These are phyloP conservation scores for Barbus barbus DNA, from an alignment of 2,113 vertebrate species.

Conservation along the genomic window DNA sequence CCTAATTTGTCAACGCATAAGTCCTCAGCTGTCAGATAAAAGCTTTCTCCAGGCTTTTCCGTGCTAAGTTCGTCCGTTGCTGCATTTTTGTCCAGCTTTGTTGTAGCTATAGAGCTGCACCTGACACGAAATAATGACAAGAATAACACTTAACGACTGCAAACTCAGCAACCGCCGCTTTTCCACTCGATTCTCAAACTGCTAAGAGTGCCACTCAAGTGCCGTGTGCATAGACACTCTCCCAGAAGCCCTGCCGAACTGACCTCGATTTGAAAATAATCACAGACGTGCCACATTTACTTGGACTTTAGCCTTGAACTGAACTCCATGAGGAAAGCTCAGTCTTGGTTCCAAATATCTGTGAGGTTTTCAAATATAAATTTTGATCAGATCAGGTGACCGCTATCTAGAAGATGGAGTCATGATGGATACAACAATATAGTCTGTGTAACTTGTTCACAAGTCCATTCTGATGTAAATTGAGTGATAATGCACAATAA, in stretches of 20 bases:
- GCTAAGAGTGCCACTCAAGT: slow-evolving; percentile 18
- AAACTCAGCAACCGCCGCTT: slow-evolving; percentile 39
- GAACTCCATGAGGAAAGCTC: background rate
- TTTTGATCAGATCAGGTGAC: background rate
- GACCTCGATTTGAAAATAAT: slow-evolving; percentile 38
- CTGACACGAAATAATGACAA: slow-evolving; percentile 32
- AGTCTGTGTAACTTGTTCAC: background rate
- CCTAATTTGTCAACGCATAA: slow-evolving; percentile 45
- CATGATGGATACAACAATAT: background rate
- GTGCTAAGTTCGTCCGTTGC: background rate
- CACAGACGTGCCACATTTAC: slow-evolving; percentile 33
- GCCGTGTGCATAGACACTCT: slow-evolving; percentile 17
- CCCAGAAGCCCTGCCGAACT: slow-evolving; percentile 28
- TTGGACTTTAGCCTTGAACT: slow-evolving; percentile 28
- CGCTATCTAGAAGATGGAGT: background rate
- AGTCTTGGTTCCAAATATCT: slow-evolving; percentile 1
- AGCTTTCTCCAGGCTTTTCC: slow-evolving; percentile 28
- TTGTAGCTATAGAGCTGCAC: slow-evolving; percentile 10
- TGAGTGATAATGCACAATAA: background rate
- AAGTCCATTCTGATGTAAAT: background rate
- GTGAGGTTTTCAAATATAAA: background rate
- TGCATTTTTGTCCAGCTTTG: slow-evolving; percentile 13
- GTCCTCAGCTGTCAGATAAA: slow-evolving; percentile 40
- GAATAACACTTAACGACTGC: slow-evolving; percentile 23
- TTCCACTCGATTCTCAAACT: slow-evolving; percentile 17